Evolutionary conservation across 2,797 vertebrate genomes (phyloP).

Genomic region (Margarornis squamiger): DNA sequence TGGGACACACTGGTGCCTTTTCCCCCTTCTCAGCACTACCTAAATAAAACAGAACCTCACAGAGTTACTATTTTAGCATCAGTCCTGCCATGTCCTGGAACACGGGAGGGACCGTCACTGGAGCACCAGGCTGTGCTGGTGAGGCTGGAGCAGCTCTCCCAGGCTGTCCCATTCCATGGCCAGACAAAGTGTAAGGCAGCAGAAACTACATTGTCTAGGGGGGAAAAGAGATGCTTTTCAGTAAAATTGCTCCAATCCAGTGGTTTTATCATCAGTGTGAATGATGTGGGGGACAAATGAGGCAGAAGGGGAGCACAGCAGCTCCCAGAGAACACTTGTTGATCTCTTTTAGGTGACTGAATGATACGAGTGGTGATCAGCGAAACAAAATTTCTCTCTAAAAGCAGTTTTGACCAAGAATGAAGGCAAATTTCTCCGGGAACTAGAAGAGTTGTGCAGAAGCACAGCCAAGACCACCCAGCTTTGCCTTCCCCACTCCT

Average conservation of each 20-base stretch:
- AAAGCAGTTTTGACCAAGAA: background rate
- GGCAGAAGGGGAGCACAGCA: background rate
- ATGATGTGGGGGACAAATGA: background rate
- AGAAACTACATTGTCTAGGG: fast-evolving
- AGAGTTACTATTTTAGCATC: background rate
- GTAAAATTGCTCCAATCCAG: background rate
- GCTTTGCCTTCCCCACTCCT: background rate
- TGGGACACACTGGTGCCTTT: background rate
- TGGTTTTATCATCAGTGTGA: fast-evolving
- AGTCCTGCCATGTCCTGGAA: background rate
- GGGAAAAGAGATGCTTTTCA: background rate
- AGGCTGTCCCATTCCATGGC: fast-evolving
- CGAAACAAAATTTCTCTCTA: fast-evolving
- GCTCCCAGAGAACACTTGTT: background rate
- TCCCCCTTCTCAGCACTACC: background rate
- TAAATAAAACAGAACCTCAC: background rate
- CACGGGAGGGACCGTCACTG: fast-evolving
- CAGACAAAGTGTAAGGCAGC: fast-evolving
- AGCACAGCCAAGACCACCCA: background rate
- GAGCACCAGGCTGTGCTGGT: fast-evolving
- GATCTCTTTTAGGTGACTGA: background rate
- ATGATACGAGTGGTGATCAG: fast-evolving
- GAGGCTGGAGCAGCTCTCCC: background rate
- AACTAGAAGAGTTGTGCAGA: fast-evolving
- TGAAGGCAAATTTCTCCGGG: fast-evolving